Base-by-base conservation (phyloP, 1,140 invertebrate genomes). In the Drosophila burlai region DNA sequence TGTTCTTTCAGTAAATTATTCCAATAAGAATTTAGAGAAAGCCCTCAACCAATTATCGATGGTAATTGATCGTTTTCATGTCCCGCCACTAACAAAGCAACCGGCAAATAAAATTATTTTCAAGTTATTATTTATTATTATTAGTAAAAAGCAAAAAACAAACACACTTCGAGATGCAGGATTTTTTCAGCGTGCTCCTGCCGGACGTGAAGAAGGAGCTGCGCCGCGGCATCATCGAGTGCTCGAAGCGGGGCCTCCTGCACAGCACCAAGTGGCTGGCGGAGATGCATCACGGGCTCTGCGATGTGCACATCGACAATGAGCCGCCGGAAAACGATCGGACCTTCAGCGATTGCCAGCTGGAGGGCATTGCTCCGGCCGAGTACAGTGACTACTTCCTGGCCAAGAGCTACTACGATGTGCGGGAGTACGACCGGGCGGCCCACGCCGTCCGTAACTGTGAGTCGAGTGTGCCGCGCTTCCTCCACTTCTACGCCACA, bases 391-490 rank as follows among this genome's bases (percentile, higher is more conserved):
- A 94, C 10, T 99, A 97, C 90, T 94, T 95, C 31, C 91, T 98
- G 63, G 97, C 97, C 0, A 98, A 97, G 93, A 96, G 96, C 80
- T 98, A 98, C 91, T 99, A 98, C 93, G 97, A 99, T 93, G 94
- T 97, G 16, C 96, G 97, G 83, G 98, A 99, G 93, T 99, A 98
- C 93, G 97, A 98, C 80, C 95, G 98, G 91, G 97, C 97, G 69
- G 97, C 97, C 0, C 96, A 96, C 94, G 98, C 98, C 84, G 94
- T 97, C 13, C 95, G 96, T 80, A 94, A 96, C 40, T 97, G 96
- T 78, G 93, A 92, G 59, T 95, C 94, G 79, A 91, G 90, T 65
- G 95, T 91, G 91, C 95, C n/a, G 95, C 96, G 93, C 91, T 99
- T 99, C 93, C 92, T 99, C 2, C 95, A 97, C 92, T 95, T 96